Evolutionary conservation across 1,140 invertebrate genomes (phyloP).

Genomic region (Drosophila chauvacae): DNA sequence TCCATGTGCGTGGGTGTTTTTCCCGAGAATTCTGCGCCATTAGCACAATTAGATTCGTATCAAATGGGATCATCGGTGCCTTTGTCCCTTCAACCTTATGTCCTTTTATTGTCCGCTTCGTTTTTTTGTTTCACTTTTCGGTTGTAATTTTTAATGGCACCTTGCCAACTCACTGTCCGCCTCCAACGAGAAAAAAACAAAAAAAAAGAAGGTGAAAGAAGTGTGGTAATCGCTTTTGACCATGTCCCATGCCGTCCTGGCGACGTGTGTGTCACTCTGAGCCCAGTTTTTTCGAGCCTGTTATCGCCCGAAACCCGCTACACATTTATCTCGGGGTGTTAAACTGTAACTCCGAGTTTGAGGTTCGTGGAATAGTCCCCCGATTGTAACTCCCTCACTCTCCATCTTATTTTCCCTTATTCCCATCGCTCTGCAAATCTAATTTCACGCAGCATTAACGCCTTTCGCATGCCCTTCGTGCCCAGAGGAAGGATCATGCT

Average conservation of each 20-base stretch:
- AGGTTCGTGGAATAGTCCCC: constrained; percentile 57
- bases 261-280: constrained; percentile 72
- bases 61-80: constrained; percentile 74
- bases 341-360: constrained; percentile 76
- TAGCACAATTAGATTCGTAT: constrained; percentile 84
- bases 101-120: constrained; percentile 71
- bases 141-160: constrained; percentile 83
- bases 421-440: constrained; percentile 77
- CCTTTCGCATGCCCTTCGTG: constrained; percentile 73
- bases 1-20: constrained; percentile 52
- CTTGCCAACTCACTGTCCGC: constrained; percentile 83
- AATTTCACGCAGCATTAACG: constrained; percentile 84
- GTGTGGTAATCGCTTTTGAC: constrained; percentile 82
- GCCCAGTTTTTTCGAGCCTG: constrained; percentile 37
- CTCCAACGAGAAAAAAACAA: constrained; percentile 46
- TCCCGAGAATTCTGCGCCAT: constrained; percentile 74
- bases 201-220: constrained; percentile 33
- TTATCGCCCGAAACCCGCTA: constrained; percentile 54
- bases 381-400: constrained; percentile 26
- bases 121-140: constrained; percentile 56
- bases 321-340: constrained; percentile 77
- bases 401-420: constrained; percentile 35
- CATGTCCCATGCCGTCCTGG: constrained; percentile 51
- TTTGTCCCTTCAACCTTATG: constrained; percentile 52
- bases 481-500: constrained; percentile 50